Base-by-base conservation (phyloP, 2,888 invertebrate species). In the Drosophila phalerata region DNA sequence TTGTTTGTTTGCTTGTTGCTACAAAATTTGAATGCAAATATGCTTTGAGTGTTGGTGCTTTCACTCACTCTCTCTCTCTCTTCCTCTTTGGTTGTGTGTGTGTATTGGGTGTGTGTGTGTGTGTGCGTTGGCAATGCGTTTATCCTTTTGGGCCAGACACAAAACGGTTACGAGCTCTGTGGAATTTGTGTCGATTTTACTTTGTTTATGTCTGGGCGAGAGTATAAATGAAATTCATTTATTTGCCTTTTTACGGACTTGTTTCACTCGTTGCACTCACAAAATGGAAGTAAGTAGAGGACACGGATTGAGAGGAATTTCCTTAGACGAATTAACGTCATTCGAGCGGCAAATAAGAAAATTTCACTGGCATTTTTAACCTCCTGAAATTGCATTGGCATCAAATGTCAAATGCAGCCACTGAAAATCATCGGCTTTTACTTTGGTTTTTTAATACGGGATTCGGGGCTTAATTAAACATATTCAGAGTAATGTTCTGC, bases 11-110 rank as follows among this genome's bases (percentile, higher is more conserved):
- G 80, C 80, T 79, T 81, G 82, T 85, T 85, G 82, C 82, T 57
- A 83, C 84, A 80, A 80, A 83, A 80, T 80, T 80, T 85, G 79
- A 81, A 81, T 81, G 81, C 82, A 81, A 81, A 82, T 85, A 82
- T 85, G 82, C 85, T 81, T 82, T 85, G 71, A 79, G 76, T 77
- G 81, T 68, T 75, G 61, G 57, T 74, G 79, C 58, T 74, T 69
- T 30, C 57, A 25, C 43, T 22, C 55, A 19, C 32, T 45, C 37
- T 22, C 30, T 32, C 19, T 25, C 13, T 40, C 19, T 69, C 38
- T 69, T 42, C 66, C 32, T 73, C 61, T 51, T 5, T 34, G 11
- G 5, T 13, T 34, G 34, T 13, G 13, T 13, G 25, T 63, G 49
- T 48, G 9, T 40, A 30, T 40, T 47, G 32, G 40, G 37, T 69